phyloP scores from a whole-genome alignment of 2,797 vertebrate genomes.

The Lacerta bilineata region DNA sequence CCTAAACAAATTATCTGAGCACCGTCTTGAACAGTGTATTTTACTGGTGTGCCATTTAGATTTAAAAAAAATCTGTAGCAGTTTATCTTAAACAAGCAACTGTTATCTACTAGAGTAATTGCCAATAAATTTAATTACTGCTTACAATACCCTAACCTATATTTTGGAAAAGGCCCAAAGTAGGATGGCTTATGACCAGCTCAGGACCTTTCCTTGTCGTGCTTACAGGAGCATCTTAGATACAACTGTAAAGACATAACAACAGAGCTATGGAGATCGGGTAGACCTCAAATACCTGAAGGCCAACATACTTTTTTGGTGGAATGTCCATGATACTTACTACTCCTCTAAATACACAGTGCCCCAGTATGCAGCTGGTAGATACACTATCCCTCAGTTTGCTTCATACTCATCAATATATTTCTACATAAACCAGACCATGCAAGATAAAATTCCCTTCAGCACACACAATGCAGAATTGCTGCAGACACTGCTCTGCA shows the following conservation, averaged over 20 bases:
- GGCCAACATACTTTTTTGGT: background rate
- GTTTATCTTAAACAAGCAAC: background rate
- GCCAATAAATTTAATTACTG: background rate
- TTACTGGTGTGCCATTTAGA: background rate
- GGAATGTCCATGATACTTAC: background rate
- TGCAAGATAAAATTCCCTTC: background rate
- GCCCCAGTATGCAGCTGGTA: background rate
- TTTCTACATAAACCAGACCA: background rate
- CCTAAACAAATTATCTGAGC: too few relatives aligned
- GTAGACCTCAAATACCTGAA: background rate
- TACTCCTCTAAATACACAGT: background rate
- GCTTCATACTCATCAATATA: background rate
- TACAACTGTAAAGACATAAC: background rate
- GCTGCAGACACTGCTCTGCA: constrained; percentile 10
- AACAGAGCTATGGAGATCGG: background rate
- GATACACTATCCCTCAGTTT: background rate
- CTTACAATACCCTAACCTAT: background rate
- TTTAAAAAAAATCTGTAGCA: background rate
- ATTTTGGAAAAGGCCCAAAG: background rate
- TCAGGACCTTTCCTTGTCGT: background rate
- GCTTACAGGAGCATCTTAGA: background rate
- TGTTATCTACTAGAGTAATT: background rate
- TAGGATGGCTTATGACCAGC: background rate
- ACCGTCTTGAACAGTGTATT: background rate
- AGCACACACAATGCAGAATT: background rate